These are phyloP conservation scores for Phyllostomus discolor DNA, from an alignment of 2,113 vertebrate genomes.

Conservation along the genomic window DNA sequence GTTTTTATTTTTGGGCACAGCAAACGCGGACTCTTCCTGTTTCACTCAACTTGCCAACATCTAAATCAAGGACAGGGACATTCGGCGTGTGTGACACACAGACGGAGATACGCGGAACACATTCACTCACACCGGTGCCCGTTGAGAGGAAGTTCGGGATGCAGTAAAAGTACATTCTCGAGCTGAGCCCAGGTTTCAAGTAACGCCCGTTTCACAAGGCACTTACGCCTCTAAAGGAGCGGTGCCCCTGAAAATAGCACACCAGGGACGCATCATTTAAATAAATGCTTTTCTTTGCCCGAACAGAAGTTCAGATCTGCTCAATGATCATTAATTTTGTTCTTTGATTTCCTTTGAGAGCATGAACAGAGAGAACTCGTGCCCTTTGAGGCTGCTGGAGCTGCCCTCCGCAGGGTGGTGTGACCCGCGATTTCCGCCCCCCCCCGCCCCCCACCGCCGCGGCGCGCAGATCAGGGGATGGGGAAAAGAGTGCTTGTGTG, in stretches of 20 bases:
- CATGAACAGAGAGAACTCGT: constrained; percentile 61
- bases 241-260: constrained; percentile 59
- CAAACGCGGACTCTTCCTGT: constrained; percentile 67
- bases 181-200: constrained; percentile 13
- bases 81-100: constrained; percentile 68
- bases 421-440: constrained; percentile 62
- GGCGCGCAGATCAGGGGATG: not conserved
- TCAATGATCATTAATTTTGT: constrained; percentile 71
- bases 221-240: not conserved
- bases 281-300: constrained; percentile 71
- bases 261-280: constrained; percentile 75
- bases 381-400: constrained; percentile 67
- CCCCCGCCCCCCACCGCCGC: constrained; percentile 30
- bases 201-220: constrained; percentile 41
- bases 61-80: constrained; percentile 60
- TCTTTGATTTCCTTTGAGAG: constrained; percentile 61
- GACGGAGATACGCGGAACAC: constrained; percentile 16
- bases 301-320: constrained; percentile 71
- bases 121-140: constrained; percentile 39
- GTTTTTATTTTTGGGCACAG: constrained; percentile 52
- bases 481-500: not conserved
- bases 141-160: constrained; percentile 63
- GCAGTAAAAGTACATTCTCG: constrained; percentile 64
- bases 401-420: not conserved
- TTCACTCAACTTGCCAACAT: constrained; percentile 59